These are phyloP conservation scores for Adrianichthys oophorus DNA, from an alignment of 2,797 vertebrate genomes.

Conservation along the genomic window DNA sequence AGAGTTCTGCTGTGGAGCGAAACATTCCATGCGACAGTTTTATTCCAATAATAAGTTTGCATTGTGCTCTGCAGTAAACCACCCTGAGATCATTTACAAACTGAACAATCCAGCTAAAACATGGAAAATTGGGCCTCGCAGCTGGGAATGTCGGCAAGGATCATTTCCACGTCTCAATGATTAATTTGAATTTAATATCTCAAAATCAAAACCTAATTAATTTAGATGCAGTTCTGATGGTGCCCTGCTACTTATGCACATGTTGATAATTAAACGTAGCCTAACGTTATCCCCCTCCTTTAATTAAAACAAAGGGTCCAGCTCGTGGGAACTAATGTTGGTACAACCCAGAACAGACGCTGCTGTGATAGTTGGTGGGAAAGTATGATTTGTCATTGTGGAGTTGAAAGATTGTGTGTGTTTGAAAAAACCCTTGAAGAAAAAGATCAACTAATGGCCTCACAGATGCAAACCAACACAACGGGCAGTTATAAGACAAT, in stretches of 20 bases:
- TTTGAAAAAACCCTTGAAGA: not conserved
- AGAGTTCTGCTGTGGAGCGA: too few relatives aligned
- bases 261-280: conserved; percentile 90
- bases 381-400: conserved; percentile 31
- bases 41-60: too few relatives aligned
- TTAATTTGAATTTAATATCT: conserved; percentile 98
- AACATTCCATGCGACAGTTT: too few relatives aligned
- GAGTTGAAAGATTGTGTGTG: conserved; percentile 5
- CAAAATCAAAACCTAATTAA: conserved; percentile 96
- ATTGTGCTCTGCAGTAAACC: too few relatives aligned
- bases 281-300: conserved; percentile 82
- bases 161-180: conserved; percentile 95
- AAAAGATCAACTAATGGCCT: not conserved
- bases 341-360: conserved; percentile 74
- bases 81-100: not conserved
- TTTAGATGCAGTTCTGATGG: conserved; percentile 95
- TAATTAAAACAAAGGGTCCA: conserved; percentile 84
- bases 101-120: conserved; percentile 65
- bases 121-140: conserved; percentile 79
- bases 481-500: not conserved
- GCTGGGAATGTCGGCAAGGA: conserved; percentile 88
- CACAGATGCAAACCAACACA: not conserved
- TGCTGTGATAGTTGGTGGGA: conserved; percentile 29
- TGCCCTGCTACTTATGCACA: conserved; percentile 92
- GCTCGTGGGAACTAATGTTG: conserved; percentile 83